Evolutionary conservation across 2,113 vertebrate species (phyloP), one percentile per base, ranked within the genome.

Genomic region (Dermatemys mawii): DNA sequence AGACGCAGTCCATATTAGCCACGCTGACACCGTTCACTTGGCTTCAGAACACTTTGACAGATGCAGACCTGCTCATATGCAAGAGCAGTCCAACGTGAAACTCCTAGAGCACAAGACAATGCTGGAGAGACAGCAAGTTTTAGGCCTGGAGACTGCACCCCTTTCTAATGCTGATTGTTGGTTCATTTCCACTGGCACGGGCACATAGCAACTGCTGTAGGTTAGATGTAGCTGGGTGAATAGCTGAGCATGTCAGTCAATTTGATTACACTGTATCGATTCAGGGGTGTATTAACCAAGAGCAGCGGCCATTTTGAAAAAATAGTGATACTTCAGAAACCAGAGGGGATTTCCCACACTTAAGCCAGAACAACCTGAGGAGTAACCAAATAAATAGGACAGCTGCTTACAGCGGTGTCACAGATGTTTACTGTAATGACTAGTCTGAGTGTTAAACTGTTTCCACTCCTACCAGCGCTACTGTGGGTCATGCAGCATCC

Each of bases 51-150:
- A 0, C 0, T 0, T 50, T 26, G 2, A 85, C 91, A 81, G 87
- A 49, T 4, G 21, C 3, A 4, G 54, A 35, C 54, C 87, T 90
- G 91, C 83, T 95, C 35, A 38, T 1, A 49, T 0, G 1, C 86
- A 32, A 46, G 60, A 90, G 26, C 0, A 0, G 46, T 92, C 55
- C 57, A 3, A 81, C 75, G 75, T 67, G 93, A 92, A 94, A 86
- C 0, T 0, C 55, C 94, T 41, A 70, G 17, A 4, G 67, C 84
- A n/a, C 41, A 88, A 81, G 38, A 54, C 27, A 16, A 53, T 53
- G 48, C 75, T 86, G 86, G 85, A 85, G 86, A 92, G 86, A 90
- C 79, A 70, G 93, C 87, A 95, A 4, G 41, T 51, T 83, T 93
- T 50, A 55, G 55, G 78, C 94, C 86, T 41, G n/a, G 35, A 88